phyloP scores from a whole-genome alignment of 2,888 invertebrate species.

The Unio delphinus region DNA sequence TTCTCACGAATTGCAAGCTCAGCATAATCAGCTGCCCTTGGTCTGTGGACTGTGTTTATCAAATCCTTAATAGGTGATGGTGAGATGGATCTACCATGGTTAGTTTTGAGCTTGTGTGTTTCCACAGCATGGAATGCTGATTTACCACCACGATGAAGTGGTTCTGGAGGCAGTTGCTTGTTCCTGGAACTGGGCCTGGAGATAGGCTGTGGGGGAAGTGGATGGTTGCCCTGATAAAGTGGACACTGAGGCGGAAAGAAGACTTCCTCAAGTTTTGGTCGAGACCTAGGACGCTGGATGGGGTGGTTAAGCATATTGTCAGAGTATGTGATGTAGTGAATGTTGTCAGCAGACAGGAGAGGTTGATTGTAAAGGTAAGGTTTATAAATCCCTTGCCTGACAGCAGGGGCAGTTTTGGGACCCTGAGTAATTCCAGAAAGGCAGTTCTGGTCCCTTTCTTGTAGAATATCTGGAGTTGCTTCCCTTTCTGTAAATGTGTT shows the following conservation, averaged over 20 bases:
- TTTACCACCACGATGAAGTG: constrained; percentile 33
- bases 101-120: constrained; percentile 17
- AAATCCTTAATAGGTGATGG: no score
- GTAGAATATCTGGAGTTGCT: no score
- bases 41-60: no score
- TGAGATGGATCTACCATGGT: background rate
- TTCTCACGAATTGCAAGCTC: constrained; percentile 41
- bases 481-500: no score
- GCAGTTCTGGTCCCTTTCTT: no score
- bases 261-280: constrained; percentile 32
- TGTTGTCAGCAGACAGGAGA: constrained; percentile 16
- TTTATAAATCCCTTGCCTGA: constrained; percentile 8
- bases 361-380: constrained; percentile 14
- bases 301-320: constrained; percentile 29
- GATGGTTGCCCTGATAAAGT: constrained; percentile 17
- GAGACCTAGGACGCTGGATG: constrained; percentile 23
- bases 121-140: constrained; percentile 47
- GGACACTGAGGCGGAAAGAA: constrained; percentile 39
- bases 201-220: constrained; percentile 42
- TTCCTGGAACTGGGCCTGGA: constrained; percentile 20
- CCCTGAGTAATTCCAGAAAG: no score
- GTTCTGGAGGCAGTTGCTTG: constrained; percentile 29
- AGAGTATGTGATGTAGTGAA: constrained; percentile 32
- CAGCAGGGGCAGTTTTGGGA: constrained; percentile 9
- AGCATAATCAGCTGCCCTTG: constrained; percentile 11